Base-by-base conservation (phyloP, 1,140 invertebrate species). In the Odontomachus brunneus region DNA sequence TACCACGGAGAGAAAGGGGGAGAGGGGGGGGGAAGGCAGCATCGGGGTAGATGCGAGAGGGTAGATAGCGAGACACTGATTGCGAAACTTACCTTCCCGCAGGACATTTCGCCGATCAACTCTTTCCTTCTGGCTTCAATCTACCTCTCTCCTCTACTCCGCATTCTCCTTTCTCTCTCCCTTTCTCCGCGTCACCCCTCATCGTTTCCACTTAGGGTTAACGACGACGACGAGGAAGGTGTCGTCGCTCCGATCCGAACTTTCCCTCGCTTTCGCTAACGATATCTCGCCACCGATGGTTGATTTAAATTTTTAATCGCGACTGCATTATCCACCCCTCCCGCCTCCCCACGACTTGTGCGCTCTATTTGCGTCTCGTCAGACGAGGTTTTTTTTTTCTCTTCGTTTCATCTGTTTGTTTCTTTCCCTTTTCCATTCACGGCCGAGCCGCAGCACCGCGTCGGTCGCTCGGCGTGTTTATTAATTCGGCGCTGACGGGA, bases 51-150 rank as follows among this genome's bases (percentile, higher is more conserved):
- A 26, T 55, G 62, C 19, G 26, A 33, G 26, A 24, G 60, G 57
- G 17, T 12, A 15, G 65, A 44, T 26, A 48, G 33, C 53, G 75
- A 48, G 65, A 51, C 51, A 80, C 75, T 80, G 75, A 80, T 80
- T 80, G 75, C 75, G 75, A 80, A 80, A 80, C 75, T 80, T 69
- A 66, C 44, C 65, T 71, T 38, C 38, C 65, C 75, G 75, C 65
- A 80, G 51, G 65, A 80, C 75, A 80, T 71, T 65, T 80, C 33
- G 55, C 71, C 53, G 78, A 82, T 74, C 71, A 82, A 73, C 15
- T 26, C 17, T 71, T 26, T 49, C 15, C 66, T 24, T 67, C 53
- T 80, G 63, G 17, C 63, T 74, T 62, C 65, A 59, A 66, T 57
- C n/a, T 33, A 53, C 51, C n/a, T 24, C n/a, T 66, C 26, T 44